phyloP scores from a whole-genome alignment of 1,140 invertebrate genomes.

The Calycopis cecrops region DNA sequence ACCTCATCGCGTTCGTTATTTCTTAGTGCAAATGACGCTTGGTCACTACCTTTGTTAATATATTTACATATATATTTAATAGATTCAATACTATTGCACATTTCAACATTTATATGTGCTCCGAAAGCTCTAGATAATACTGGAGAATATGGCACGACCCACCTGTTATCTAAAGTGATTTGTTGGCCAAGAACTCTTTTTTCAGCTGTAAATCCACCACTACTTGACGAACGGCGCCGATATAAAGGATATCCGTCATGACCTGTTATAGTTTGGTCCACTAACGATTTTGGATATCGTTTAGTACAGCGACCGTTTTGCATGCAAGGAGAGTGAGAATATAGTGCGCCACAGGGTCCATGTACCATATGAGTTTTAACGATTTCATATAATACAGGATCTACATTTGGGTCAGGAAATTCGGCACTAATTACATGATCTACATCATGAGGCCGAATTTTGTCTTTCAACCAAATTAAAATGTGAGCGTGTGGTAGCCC shows the following conservation, averaged over 20 bases:
- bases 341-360: conserved; percentile 43
- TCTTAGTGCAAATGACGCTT: conserved; percentile 23
- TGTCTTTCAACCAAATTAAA: conserved; percentile 27
- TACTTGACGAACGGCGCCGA: conserved; percentile 18
- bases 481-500: conserved; percentile 60
- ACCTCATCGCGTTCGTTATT: conserved; percentile 27
- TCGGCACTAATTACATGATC: conserved; percentile 24
- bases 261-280: conserved; percentile 22
- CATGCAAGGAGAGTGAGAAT: conserved; percentile 56
- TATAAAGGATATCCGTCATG: conserved; percentile 28
- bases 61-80: too few species aligned
- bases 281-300: conserved; percentile 35
- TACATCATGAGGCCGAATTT: conserved; percentile 17
- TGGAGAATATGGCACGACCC: conserved; percentile 26
- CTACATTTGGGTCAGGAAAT: conserved; percentile 19
- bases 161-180: conserved; percentile 22
- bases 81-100: conserved; percentile 22
- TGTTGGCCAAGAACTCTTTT: conserved; percentile 11
- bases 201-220: conserved; percentile 17
- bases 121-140: conserved; percentile 23
- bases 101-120: conserved; percentile 25
- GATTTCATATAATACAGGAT: conserved; percentile 42
- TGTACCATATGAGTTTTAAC: conserved; percentile 28
- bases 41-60: conserved; percentile 24
- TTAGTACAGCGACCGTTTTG: conserved; percentile 55